Percentiles rank a stretch among this genome's conserved stretches.
Conservation (phyloP, 2,113 vertebrate species). For the Mixornis gularis region DNA sequence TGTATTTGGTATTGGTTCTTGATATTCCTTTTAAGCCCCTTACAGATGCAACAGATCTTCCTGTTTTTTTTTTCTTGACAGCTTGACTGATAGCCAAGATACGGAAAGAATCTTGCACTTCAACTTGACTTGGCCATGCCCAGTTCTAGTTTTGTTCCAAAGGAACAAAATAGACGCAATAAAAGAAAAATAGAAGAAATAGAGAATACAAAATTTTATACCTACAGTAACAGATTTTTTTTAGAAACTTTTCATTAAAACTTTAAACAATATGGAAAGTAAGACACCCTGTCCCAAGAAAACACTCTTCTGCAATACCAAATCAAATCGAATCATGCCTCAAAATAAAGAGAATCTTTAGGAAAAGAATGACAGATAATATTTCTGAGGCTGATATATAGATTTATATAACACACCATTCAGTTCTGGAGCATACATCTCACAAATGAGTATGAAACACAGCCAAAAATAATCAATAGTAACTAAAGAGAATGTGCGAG, state of each 20-base stretch:
- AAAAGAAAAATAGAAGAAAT: background rate
- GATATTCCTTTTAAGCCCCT: background rate
- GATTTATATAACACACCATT: background rate
- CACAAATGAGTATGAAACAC: constrained; percentile 1
- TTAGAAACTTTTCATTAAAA: background rate
- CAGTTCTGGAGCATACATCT: background rate
- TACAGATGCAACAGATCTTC: background rate
- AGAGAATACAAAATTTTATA: background rate
- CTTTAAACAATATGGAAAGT: background rate
- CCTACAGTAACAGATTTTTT: background rate
- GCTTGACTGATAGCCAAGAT: background rate
- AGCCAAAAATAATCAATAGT: constrained; percentile 22
- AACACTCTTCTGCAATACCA: background rate
- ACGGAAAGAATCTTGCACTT: background rate
- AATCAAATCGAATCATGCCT: background rate
- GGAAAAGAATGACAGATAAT: background rate
- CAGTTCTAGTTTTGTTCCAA: background rate
- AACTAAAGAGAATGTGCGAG: background rate
- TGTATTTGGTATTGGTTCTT: background rate
- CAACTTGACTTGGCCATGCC: background rate
- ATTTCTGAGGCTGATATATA: background rate
- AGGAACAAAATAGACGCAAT: background rate
- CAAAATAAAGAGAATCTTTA: background rate
- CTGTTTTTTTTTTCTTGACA: background rate
- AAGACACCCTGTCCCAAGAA: background rate